phyloP scores from a whole-genome alignment of 2,888 invertebrate genomes.

The Bimastos eiseni region DNA sequence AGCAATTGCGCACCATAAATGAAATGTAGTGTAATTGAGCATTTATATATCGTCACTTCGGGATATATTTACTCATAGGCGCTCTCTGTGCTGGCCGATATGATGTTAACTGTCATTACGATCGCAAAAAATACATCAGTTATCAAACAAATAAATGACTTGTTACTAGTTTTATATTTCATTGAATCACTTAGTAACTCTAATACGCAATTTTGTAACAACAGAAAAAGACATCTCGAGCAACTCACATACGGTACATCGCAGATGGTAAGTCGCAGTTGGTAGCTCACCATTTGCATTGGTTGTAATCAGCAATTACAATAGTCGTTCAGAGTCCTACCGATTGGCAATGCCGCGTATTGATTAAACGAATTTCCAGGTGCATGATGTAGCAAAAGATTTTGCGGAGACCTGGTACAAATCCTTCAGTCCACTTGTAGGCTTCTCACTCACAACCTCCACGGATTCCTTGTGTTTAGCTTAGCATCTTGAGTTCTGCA shows the following conservation, averaged over 20 bases:
- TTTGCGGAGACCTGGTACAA: neutral
- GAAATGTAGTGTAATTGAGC: neutral
- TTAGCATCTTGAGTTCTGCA: neutral
- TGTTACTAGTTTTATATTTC: no score
- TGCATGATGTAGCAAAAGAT: neutral
- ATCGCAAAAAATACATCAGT: no score
- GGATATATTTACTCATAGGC: no score
- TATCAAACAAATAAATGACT: no score
- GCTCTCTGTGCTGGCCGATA: no score
- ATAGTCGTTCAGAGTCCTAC: neutral
- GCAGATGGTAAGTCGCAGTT: neutral
- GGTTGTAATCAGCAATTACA: neutral
- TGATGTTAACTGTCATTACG: no score
- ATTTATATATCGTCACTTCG: neutral
- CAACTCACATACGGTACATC: neutral
- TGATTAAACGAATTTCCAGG: neutral
- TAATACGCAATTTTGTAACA: neutral
- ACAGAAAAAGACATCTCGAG: neutral
- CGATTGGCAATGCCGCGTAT: neutral
- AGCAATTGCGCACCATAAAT: neutral
- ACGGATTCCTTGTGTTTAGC: neutral
- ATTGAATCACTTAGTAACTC: no score
- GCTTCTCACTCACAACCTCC: neutral
- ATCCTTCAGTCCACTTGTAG: neutral
- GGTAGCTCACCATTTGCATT: slow-evolving; percentile 13